phyloP scores from a whole-genome alignment of 2,113 vertebrate species.

The Syngnathus typhle region DNA sequence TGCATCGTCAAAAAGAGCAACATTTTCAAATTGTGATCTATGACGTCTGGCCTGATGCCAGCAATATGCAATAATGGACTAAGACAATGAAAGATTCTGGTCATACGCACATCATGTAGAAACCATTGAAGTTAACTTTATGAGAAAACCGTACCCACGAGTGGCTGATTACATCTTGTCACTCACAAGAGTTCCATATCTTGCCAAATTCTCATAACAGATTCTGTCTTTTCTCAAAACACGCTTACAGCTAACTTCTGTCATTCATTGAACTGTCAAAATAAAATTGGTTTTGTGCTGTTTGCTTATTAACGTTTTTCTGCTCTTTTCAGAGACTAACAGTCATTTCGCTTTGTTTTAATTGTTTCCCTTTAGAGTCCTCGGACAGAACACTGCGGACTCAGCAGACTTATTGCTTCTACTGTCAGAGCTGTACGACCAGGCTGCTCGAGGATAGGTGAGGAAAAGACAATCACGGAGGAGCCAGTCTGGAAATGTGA shows the following conservation, averaged over 20 bases:
- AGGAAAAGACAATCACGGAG: constrained; percentile 79
- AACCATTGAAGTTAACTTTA: constrained; percentile 16
- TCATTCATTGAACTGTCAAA: constrained; percentile 35
- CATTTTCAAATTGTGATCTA: no score
- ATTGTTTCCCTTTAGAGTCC: constrained; percentile 59
- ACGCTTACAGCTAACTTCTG: constrained; percentile 3
- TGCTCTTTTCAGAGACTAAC: not conserved
- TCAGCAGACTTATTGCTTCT: constrained; percentile 72
- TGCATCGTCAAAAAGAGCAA: no score
- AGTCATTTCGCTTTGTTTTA: not conserved
- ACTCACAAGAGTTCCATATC: not conserved
- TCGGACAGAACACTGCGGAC: constrained; percentile 63
- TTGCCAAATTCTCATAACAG: not conserved
- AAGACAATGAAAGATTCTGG: constrained; percentile 14
- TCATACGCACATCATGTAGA: constrained; percentile 20
- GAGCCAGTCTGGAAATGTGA: constrained; percentile 14
- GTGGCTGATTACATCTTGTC: constrained; percentile 8
- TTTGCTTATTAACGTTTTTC: not conserved
- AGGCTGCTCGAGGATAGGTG: constrained; percentile 78
- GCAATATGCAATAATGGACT: constrained; percentile 27
- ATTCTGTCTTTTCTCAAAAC: not conserved
- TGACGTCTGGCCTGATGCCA: no score
- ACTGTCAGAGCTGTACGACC: constrained; percentile 84
- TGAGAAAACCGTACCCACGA: not conserved
- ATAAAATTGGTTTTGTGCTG: constrained; percentile 27